Conservation (phyloP, 64 coral and sea anemone species). For the Dendronephthya gigantea region DNA sequence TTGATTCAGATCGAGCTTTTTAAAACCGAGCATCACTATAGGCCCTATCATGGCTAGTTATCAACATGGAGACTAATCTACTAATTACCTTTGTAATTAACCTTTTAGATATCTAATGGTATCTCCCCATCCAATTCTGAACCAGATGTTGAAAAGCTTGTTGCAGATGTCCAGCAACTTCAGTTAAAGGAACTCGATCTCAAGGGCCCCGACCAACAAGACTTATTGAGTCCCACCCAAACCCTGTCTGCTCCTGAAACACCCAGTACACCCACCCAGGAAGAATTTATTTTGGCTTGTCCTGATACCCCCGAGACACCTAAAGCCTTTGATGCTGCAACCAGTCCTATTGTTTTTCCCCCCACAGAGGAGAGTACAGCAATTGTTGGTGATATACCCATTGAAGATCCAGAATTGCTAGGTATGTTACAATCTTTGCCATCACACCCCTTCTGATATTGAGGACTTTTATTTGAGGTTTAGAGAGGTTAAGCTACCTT, state of each 20-base stretch:
- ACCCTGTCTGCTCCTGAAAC: background rate
- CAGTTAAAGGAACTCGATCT: background rate
- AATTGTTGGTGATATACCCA: background rate
- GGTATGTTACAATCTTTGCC: background rate
- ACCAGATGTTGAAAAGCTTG: background rate
- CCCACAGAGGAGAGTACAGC: background rate
- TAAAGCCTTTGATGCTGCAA: background rate
- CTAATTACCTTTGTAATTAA: background rate
- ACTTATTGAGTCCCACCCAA: background rate
- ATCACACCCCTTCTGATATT: background rate
- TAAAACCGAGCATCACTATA: no score
- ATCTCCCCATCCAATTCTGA: background rate
- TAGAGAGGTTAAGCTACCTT: no score
- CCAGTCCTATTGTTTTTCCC: background rate
- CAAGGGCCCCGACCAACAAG: background rate
- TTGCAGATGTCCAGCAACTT: background rate
- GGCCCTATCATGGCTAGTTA: no score
- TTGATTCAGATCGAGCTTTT: background rate
- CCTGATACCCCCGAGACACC: background rate
- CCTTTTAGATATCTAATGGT: slow-evolving; percentile 8
- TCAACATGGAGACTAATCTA: no score
- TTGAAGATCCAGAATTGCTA: background rate
- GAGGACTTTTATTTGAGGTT: background rate
- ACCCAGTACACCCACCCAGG: background rate
- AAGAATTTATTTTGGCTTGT: background rate